A percentile compares a stretch with the other conserved stretches of the same genome.
phyloP scores from a whole-genome alignment of 2,797 vertebrate species.

The Macropodus opercularis region DNA sequence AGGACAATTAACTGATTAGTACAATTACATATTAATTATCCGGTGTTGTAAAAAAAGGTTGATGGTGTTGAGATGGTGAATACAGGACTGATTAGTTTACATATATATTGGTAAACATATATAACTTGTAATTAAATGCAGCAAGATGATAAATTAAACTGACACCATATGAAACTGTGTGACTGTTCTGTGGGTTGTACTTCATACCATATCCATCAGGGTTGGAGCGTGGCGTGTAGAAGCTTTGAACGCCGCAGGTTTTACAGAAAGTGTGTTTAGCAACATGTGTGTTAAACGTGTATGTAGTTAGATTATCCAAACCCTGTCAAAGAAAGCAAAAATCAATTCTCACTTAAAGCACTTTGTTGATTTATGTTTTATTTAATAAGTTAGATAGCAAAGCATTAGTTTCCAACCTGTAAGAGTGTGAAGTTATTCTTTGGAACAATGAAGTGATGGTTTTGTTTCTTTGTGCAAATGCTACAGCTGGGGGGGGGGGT shows the following conservation, averaged over 20 bases:
- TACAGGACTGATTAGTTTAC: conserved; percentile 5
- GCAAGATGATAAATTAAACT: conserved; percentile 21
- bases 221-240: conserved; percentile 94
- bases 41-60: too few relatives aligned
- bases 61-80: not conserved
- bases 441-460: conserved; percentile 94
- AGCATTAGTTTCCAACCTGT: conserved; percentile 79
- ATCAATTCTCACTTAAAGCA: not conserved
- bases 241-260: conserved; percentile 96
- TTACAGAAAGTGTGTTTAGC: conserved; percentile 97
- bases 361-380: not conserved
- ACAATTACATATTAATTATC: too few relatives aligned
- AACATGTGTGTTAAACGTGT: conserved; percentile 92
- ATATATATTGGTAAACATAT: too few relatives aligned
- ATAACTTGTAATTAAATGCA: too few relatives aligned
- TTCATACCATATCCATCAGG: conserved; percentile 90
- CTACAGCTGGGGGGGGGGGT: conserved; percentile 87
- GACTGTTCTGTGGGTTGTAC: conserved; percentile 8
- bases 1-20: not conserved
- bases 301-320: conserved; percentile 87
- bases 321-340: conserved; percentile 78
- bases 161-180: conserved; percentile 23
- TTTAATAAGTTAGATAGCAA: not conserved
- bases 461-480: conserved; percentile 97
- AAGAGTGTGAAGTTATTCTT: conserved; percentile 88